Percentiles rank a stretch among this genome's conserved stretches.
These are phyloP conservation scores for Steinernema feltiae DNA, from an alignment of 1,140 invertebrate genomes.

Conservation along the genomic window DNA sequence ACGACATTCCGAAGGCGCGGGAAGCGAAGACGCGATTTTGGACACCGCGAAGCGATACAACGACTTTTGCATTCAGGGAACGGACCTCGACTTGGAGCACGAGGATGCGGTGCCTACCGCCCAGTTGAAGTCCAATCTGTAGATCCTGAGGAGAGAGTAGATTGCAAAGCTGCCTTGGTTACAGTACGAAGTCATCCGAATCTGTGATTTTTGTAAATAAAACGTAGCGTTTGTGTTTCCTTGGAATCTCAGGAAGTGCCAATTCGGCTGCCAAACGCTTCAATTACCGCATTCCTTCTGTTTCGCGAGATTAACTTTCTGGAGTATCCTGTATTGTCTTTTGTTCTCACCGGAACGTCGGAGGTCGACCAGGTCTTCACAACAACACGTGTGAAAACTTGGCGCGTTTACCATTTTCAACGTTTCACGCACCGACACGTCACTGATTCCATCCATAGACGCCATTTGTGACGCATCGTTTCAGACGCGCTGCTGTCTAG, in stretches of 20 bases:
- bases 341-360: no score
- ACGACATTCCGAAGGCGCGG: slow-evolving; percentile 17
- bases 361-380: neutral
- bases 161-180: neutral
- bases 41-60: slow-evolving; percentile 34
- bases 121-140: slow-evolving; percentile 17
- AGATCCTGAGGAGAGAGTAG: no score
- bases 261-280: neutral
- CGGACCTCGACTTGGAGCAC: slow-evolving; percentile 13
- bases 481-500: no score
- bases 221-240: neutral
- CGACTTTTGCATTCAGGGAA: slow-evolving; percentile 41
- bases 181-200: neutral
- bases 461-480: no score
- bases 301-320: no score
- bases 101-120: neutral
- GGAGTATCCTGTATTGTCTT: no score
- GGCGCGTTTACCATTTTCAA: no score
- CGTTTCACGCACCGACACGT: no score
- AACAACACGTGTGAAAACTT: neutral
- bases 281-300: no score
- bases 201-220: slow-evolving; percentile 11
- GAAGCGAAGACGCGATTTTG: slow-evolving; percentile 20
- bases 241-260: neutral
- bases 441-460: no score